Base-by-base conservation (phyloP, 2,888 invertebrate species). In the Yponomeuta sedellus region DNA sequence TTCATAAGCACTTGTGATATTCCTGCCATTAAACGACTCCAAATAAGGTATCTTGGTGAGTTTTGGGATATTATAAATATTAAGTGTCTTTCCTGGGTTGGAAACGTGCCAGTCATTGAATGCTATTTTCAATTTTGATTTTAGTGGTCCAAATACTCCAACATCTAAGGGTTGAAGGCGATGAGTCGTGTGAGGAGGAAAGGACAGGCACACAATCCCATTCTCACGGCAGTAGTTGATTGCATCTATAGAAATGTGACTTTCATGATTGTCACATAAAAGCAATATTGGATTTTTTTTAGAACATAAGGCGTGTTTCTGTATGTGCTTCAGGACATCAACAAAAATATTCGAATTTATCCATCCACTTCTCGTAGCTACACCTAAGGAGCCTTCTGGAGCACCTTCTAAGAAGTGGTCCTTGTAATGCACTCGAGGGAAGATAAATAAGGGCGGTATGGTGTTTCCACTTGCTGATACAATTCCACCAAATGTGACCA, bases 351-450 rank as follows among this genome's bases (percentile, higher is more conserved):
- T 66, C 16, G 69, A 72, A 5, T 73, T 77, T 74, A 75, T 76
- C 76, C 76, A 76, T 6, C 74, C 74, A 66, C 73, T 75, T 66
- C 70, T 74, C 65, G 75, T 77, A 10, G 72, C 74, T 57, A 68
- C 71, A 10, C 74, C 75, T 10, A 77, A 58, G 66, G 73, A 71
- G 57, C 71, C 72, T 22, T 28, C n/a, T 62, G 72, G 72, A 25
- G 68, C 70, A 63, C 69, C 70, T 64, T 11, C 66, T 64, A 74
- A 57, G 68, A 74, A 70, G 10, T 67, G 20, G 10, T 73, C 71
- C 57, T 73, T 71, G 68, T 71, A 73, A 57, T 69, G 25, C 25
- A 70, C 71, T 61, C 68, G 58, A 44, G 69, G 68, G 68, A 69
- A 69, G 22, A 68, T 68, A 67, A 73, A 72, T 69, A 76, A 73